Conservation (phyloP, 2,113 vertebrate genomes). For the Hucho hucho region DNA sequence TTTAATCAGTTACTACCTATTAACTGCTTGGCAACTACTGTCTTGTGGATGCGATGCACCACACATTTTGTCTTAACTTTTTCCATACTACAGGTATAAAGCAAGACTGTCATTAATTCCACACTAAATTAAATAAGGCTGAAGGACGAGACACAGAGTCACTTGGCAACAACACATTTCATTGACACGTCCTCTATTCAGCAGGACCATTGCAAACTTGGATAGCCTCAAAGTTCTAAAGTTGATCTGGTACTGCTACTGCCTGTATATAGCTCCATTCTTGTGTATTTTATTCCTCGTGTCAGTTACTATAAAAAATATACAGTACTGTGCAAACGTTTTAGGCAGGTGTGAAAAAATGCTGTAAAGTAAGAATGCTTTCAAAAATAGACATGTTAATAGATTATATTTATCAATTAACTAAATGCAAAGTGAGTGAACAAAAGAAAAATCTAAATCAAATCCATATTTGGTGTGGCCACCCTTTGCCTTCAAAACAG, state of each 20-base stretch:
- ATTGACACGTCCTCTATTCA: not conserved
- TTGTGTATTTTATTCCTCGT: too few relatives aligned
- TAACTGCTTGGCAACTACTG: not conserved
- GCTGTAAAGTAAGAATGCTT: too few relatives aligned
- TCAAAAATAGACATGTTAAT: too few relatives aligned
- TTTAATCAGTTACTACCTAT: constrained; percentile 5
- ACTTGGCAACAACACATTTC: not conserved
- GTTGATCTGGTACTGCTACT: not conserved
- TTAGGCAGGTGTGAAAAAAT: too few relatives aligned
- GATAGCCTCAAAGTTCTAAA: constrained; percentile 10
- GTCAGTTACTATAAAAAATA: too few relatives aligned
- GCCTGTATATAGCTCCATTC: too few relatives aligned
- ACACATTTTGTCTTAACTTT: not conserved
- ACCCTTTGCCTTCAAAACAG: too few relatives aligned
- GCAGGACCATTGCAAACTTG: not conserved
- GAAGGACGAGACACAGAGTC: not conserved
- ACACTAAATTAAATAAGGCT: not conserved
- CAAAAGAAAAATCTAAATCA: too few relatives aligned
- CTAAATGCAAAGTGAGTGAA: too few relatives aligned
- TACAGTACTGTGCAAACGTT: too few relatives aligned
- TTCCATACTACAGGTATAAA: not conserved
- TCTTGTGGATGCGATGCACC: not conserved
- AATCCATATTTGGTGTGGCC: too few relatives aligned
- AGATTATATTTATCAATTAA: too few relatives aligned
- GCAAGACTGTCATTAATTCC: not conserved